Percentiles rank a stretch among this genome's conserved stretches.
phyloP scores from a whole-genome alignment of 2,888 invertebrate species.

The Ashinkailepas kermadecensis region DNA sequence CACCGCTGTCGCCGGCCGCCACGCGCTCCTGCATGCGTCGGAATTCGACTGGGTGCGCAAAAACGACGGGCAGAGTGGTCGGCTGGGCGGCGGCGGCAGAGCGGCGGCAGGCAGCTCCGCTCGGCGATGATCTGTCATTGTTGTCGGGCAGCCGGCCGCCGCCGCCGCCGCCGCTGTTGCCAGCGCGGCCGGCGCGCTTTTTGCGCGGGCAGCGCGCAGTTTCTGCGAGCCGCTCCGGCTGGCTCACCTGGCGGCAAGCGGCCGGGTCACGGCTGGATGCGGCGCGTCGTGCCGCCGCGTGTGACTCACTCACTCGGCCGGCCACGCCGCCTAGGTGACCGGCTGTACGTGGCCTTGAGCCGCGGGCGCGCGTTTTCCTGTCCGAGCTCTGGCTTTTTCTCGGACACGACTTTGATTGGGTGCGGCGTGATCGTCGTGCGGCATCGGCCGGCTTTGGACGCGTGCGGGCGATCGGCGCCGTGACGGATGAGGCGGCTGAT shows the following conservation, averaged over 20 bases:
- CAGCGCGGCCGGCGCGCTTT: background rate
- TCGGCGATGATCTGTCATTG: background rate
- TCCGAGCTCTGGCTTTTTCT: too few species aligned
- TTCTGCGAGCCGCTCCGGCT: too few species aligned
- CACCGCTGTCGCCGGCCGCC: background rate
- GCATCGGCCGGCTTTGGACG: too few species aligned
- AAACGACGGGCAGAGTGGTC: background rate
- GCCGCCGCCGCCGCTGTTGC: background rate
- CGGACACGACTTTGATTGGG: too few species aligned
- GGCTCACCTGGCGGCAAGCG: background rate
- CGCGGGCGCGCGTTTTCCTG: too few species aligned
- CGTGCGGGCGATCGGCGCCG: too few species aligned
- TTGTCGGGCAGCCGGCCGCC: background rate
- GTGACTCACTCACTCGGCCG: background rate
- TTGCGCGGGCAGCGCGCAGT: too few species aligned
- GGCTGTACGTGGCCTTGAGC: too few species aligned
- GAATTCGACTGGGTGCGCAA: background rate
- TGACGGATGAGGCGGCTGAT: too few species aligned
- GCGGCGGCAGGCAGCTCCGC: background rate
- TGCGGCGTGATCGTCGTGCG: too few species aligned
- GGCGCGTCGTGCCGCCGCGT: background rate
- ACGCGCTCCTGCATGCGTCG: background rate
- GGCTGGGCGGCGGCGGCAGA: too few species aligned
- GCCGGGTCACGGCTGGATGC: background rate
- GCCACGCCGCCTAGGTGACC: conserved; percentile 19